phyloP scores from a whole-genome alignment of 2,888 invertebrate species.

The Apoda limacodes region DNA sequence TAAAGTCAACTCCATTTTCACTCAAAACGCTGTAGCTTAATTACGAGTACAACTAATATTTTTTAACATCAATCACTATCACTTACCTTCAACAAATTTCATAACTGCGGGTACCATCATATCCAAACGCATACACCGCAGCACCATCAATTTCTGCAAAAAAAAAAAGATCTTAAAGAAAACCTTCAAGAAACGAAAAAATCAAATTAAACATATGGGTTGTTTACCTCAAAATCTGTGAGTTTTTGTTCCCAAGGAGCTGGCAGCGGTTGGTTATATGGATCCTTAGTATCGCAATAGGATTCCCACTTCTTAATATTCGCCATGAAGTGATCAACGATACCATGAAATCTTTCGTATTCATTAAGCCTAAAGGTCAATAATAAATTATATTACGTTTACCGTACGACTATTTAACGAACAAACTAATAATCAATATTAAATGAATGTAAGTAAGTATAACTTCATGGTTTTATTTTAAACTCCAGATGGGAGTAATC shows the following conservation, averaged over 20 bases:
- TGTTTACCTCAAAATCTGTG: conserved; percentile 68
- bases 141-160: conserved; percentile 77
- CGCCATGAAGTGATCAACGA: conserved; percentile 73
- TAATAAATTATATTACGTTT: too few species aligned
- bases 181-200: background rate
- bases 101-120: conserved; percentile 87
- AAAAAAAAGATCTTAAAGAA: conserved; percentile 1
- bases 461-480: too few species aligned
- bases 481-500: too few species aligned
- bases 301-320: conserved; percentile 76
- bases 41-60: too few species aligned
- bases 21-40: too few species aligned
- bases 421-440: conserved; percentile 9
- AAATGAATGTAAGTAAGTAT: conserved; percentile 2
- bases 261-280: conserved; percentile 78
- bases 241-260: conserved; percentile 75
- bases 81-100: conserved; percentile 72
- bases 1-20: too few species aligned
- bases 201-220: background rate
- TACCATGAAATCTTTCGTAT: conserved; percentile 63
- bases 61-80: background rate
- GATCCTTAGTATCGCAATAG: conserved; percentile 80
- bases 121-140: conserved; percentile 88
- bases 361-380: conserved; percentile 48
- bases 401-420: too few species aligned